Conservation (phyloP, 30 jellyfish, hydroid and myxozoan species). For the Cassiopea andromeda region DNA sequence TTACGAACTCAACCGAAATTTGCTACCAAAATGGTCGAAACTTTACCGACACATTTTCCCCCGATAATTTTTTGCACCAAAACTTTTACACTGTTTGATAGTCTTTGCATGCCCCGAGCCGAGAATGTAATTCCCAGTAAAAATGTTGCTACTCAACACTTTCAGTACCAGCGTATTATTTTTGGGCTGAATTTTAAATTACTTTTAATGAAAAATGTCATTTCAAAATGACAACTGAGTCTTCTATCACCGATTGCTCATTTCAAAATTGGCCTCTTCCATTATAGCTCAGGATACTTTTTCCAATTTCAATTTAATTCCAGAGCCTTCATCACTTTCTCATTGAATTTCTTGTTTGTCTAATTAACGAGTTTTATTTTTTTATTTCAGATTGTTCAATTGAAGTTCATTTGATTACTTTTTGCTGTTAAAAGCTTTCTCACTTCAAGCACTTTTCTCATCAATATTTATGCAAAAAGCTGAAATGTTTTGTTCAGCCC, state of each 20-base stretch:
- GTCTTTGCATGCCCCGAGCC: no score
- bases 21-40: no score
- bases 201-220: no score
- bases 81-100: no score
- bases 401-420: neutral
- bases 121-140: no score
- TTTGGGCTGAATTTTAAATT: no score
- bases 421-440: conserved; percentile 6
- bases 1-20: no score
- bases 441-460: conserved; percentile 13
- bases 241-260: neutral
- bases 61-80: no score
- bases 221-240: no score
- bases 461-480: conserved; percentile 16
- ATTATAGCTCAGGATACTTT: neutral
- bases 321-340: neutral
- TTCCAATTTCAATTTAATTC: neutral
- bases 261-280: neutral
- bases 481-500: neutral
- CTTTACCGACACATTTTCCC: no score
- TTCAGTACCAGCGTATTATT: no score
- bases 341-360: neutral
- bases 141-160: no score
- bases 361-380: conserved; percentile 9
- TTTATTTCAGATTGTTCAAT: neutral